These are phyloP conservation scores for Brenthis hecate DNA, from an alignment of 2,888 invertebrate species.

Conservation along the genomic window DNA sequence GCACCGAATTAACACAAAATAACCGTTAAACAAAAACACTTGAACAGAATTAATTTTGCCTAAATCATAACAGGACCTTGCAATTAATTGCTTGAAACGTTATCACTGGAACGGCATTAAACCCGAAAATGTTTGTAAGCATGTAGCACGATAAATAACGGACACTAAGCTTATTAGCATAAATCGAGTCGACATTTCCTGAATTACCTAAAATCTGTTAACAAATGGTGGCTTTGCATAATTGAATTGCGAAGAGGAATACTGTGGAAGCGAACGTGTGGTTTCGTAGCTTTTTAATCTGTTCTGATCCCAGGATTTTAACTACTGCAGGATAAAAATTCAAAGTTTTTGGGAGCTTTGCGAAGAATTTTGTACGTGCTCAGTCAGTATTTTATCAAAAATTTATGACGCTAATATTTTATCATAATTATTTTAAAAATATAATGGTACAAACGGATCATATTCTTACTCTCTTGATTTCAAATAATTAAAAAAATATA, in stretches of 20 bases:
- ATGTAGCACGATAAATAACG: constrained; percentile 74
- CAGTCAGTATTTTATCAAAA: neutral
- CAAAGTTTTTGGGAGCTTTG: neutral
- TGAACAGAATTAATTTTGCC: constrained; percentile 57
- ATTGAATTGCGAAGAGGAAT: constrained; percentile 55
- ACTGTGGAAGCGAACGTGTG: constrained; percentile 22
- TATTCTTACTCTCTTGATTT: too few relatives aligned
- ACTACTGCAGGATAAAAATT: neutral
- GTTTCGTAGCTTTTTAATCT: constrained; percentile 17
- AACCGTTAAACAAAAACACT: constrained; percentile 67
- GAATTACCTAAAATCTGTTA: constrained; percentile 79
- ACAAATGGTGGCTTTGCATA: constrained; percentile 80
- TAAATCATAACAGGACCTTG: constrained; percentile 71
- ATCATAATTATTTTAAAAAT: too few relatives aligned
- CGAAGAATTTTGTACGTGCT: neutral
- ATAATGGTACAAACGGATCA: too few relatives aligned
- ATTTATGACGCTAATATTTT: too few relatives aligned
- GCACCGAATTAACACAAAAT: constrained; percentile 68
- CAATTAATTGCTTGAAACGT: constrained; percentile 74
- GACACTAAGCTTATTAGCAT: constrained; percentile 78
- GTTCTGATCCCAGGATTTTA: constrained; percentile 1
- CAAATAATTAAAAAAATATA: too few relatives aligned
- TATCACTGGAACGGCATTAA: constrained; percentile 64
- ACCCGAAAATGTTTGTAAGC: constrained; percentile 66
- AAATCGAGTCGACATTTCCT: constrained; percentile 71